A percentile compares a stretch with the other conserved stretches of the same genome.
phyloP scores from a whole-genome alignment of 2,797 vertebrate species.

The Kryptopterus vitreolus region DNA sequence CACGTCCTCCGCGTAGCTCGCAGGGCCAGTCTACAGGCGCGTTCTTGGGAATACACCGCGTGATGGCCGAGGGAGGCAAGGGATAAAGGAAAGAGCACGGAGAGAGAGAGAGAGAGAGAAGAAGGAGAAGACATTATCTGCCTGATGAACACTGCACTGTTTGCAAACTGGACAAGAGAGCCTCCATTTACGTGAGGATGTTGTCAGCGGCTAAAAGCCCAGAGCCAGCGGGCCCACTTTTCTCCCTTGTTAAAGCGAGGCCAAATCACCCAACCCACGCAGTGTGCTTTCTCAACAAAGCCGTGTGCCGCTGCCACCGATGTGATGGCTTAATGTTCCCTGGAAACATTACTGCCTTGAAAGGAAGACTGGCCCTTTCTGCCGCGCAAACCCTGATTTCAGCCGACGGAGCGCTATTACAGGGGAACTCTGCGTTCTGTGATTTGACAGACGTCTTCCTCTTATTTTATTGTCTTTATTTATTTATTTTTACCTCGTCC shows the following conservation, averaged over 20 bases:
- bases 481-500: constrained; percentile 43
- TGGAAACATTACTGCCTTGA: constrained; percentile 66
- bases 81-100: constrained; percentile 48
- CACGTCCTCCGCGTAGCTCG: constrained; percentile 64
- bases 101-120: constrained; percentile 43
- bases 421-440: constrained; percentile 38
- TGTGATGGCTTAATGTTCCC: constrained; percentile 76
- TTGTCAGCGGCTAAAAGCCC: constrained; percentile 64
- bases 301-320: constrained; percentile 62
- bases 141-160: constrained; percentile 67
- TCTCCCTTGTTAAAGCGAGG: constrained; percentile 69
- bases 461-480: constrained; percentile 1
- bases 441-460: constrained; percentile 47
- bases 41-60: constrained; percentile 57
- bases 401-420: constrained; percentile 50
- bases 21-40: constrained; percentile 66
- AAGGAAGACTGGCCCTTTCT: constrained; percentile 70
- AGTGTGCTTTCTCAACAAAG: constrained; percentile 71
- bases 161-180: constrained; percentile 60
- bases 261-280: constrained; percentile 67
- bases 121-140: constrained; percentile 64
- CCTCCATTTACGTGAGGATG: constrained; percentile 58
- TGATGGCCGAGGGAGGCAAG: constrained; percentile 61
- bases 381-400: constrained; percentile 69
- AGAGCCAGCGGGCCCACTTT: constrained; percentile 59